Percentiles rank a stretch among this genome's conserved stretches.
Evolutionary conservation across 2,888 invertebrate species (phyloP).

Genomic region (Balanococcus diminutus): DNA sequence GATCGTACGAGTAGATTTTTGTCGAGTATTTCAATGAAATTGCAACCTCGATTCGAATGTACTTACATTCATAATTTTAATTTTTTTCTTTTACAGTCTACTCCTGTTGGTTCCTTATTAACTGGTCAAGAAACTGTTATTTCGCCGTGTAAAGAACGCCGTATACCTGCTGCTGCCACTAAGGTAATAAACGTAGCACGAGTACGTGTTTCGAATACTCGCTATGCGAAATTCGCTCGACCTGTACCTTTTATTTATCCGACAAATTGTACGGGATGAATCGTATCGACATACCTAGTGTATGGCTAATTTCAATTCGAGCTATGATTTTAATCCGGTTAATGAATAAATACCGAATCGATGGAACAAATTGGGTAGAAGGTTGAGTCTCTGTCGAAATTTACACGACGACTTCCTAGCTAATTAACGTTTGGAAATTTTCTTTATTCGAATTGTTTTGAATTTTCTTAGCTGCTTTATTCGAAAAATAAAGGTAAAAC

Average conservation of each 20-base stretch:
- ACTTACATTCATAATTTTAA: neutral
- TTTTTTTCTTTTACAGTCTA: constrained; percentile 60
- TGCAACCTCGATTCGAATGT: neutral
- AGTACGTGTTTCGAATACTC: neutral
- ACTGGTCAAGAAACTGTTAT: constrained; percentile 88
- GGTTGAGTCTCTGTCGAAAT: no score
- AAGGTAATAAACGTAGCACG: constrained; percentile 70
- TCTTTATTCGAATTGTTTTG: no score
- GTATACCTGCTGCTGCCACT: constrained; percentile 70
- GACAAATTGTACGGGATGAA: neutral
- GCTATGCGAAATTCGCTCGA: neutral
- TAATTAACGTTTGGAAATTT: no score
- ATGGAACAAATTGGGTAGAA: neutral
- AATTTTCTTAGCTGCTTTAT: no score
- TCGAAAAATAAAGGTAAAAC: no score
- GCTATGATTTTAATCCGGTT: constrained; percentile 6
- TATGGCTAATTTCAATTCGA: constrained; percentile 52
- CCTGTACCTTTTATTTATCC: neutral
- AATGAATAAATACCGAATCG: neutral
- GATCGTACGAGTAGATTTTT: neutral
- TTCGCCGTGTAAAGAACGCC: constrained; percentile 87
- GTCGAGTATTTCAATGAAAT: neutral
- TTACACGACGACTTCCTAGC: no score
- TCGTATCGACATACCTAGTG: constrained; percentile 45
- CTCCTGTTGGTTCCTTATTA: constrained; percentile 89